A percentile compares a stretch with the other conserved stretches of the same genome.
phyloP scores from a whole-genome alignment of 2,888 invertebrate genomes.

The Chaitophorus viminalis region DNA sequence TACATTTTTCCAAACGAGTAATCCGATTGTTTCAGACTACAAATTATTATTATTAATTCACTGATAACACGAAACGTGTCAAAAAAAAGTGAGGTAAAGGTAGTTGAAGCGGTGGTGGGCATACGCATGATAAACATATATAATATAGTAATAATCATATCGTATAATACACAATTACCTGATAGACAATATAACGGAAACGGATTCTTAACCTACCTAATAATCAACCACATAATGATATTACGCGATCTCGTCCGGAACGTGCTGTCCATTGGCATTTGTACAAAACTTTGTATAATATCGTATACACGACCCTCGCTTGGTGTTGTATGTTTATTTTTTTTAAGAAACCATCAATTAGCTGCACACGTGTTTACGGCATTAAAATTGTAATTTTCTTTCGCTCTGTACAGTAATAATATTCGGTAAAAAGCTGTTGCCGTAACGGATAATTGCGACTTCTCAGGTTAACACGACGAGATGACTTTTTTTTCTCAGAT shows the following conservation, averaged over 20 bases:
- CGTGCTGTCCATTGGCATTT: background rate
- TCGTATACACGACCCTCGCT: background rate
- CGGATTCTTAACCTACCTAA: background rate
- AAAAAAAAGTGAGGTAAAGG: background rate
- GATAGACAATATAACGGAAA: constrained; percentile 19
- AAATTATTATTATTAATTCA: too few relatives aligned
- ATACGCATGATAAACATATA: too few relatives aligned
- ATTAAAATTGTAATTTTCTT: too few relatives aligned
- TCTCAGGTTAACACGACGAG: too few relatives aligned
- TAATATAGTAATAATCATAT: too few relatives aligned
- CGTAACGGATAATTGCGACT: too few relatives aligned
- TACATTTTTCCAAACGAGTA: too few relatives aligned
- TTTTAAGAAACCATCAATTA: background rate
- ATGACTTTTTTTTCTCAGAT: too few relatives aligned
- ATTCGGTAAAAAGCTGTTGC: background rate
- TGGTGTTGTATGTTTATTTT: background rate
- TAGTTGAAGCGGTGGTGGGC: too few relatives aligned
- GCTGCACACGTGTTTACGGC: background rate
- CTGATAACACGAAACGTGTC: background rate
- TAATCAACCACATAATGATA: background rate
- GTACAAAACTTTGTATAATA: background rate
- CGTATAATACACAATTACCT: too few relatives aligned
- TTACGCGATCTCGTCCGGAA: background rate
- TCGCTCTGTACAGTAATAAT: background rate
- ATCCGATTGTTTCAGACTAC: too few relatives aligned